Base-by-base conservation (phyloP, 1,140 invertebrate genomes). In the Drosophila novamexicana region DNA sequence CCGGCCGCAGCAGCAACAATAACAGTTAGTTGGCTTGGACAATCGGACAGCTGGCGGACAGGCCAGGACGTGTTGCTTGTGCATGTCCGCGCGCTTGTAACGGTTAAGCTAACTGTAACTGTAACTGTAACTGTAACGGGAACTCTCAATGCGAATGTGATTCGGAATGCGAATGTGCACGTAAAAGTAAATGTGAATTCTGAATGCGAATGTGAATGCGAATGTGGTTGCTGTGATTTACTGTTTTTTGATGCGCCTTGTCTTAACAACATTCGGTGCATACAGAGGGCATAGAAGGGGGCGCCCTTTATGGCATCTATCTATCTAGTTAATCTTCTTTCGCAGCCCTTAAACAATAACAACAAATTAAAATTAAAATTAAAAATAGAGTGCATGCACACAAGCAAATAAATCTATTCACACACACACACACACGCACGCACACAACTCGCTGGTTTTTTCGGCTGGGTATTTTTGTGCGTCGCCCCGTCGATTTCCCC, bases 381-480 rank as follows among this genome's bases (percentile, higher is more conserved):
- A 14, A 14, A 77, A 79, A 67, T 53, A 63, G 63, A 71, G 61
- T 10, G 47, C 69, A 52, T 71, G 44, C 71, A 36, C 58, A 53
- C 58, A 65, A 32, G 44, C 59, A 76, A 47, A 59, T 45, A 62
- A 64, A 59, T 22, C 40, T 68, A 58, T 67, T 37, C 71, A 32
- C 63, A 53, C 18, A 39, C 54, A 36, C 39, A 34, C 54, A 36
- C 39, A 57, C 53, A 72, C 68, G 49, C 61, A 36, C 58, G 49
- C 42, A 67, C 52, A 52, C 53, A 66, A 78, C 67, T 69, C 61
- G 45, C 37, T 29, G 47, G 9, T 88, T 91, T 91, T 88, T 91
- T 89, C 76, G 79, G 75, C 86, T 89, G 79, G 64, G 75, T 84
- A 91, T 88, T 90, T 90, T 91, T 85, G 82, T 81, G 81, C 83